phyloP scores from a whole-genome alignment of 2,797 vertebrate genomes.

The Centropyge bicolor region DNA sequence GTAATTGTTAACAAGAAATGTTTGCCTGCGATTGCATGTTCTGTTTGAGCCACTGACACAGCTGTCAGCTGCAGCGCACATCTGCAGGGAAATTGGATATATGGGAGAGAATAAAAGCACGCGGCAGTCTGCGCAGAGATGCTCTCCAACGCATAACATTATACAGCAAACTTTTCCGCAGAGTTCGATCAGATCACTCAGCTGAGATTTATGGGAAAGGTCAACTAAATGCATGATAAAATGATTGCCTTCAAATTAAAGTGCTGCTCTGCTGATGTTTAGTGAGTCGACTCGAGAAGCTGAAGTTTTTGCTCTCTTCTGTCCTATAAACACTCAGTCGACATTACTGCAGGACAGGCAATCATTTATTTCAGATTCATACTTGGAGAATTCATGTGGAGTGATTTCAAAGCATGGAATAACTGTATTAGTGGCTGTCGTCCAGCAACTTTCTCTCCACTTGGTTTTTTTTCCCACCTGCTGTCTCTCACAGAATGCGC shows the following conservation, averaged over 20 bases:
- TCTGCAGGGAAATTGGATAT: slow-evolving; percentile 72
- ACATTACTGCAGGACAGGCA: slow-evolving; percentile 19
- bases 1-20: slow-evolving; percentile 73
- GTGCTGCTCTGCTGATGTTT: slow-evolving; percentile 39
- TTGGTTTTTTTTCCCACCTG: slow-evolving; percentile 16
- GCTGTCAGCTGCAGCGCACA: slow-evolving; percentile 85
- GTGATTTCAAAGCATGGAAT: slow-evolving; percentile 36
- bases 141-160: slow-evolving; percentile 11
- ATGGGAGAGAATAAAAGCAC: slow-evolving; percentile 20
- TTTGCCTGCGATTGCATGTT: slow-evolving; percentile 68
- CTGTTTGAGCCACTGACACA: slow-evolving; percentile 69
- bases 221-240: slow-evolving; percentile 41
- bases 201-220: slow-evolving; percentile 51
- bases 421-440: slow-evolving; percentile 23
- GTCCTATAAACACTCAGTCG: slow-evolving; percentile 28
- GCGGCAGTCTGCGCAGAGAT: slow-evolving; percentile 7
- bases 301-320: slow-evolving; percentile 35
- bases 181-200: slow-evolving; percentile 47
- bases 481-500: background rate
- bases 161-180: slow-evolving; percentile 34
- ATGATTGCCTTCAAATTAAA: slow-evolving; percentile 52
- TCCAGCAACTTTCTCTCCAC: slow-evolving; percentile 9
- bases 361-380: slow-evolving; percentile 25
- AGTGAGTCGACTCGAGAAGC: background rate
- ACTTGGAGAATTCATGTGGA: slow-evolving; percentile 15